Base-by-base conservation (phyloP, 2,888 invertebrate species). In the Thera britannica region DNA sequence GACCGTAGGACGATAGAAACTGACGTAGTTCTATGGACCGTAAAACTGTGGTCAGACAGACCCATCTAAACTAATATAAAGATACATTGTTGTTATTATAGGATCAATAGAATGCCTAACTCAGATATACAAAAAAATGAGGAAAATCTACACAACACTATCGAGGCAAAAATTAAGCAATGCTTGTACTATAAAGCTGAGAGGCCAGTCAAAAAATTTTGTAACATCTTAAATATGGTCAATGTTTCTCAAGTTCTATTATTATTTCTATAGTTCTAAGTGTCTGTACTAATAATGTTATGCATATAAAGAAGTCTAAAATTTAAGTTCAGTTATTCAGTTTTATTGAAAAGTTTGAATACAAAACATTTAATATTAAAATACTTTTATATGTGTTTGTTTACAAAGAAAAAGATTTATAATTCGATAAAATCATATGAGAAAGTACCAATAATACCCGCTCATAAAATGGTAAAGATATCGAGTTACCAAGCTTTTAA, bases 21-120 rank as follows among this genome's bases (percentile, higher is more conserved):
- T 81, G 85, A 86, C 85, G 77, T 83, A 72, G 78, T 75, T 76
- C 83, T 83, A 85, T 86, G 82, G 85, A 84, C 86, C 90, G 84
- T 89, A 86, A 86, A 90, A 89, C 88, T 82, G 79, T 79, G 72
- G 79, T 77, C 77, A 76, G 75, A 75, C 75, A 65, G 78, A 78
- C 66, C 65, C 65, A 54, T 69, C 68, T 68, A 70, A 68, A 71
- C 58, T 61, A 48, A 56, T 52, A 64, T 58, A 38, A 55, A 55
- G 12, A 9, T 12, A 44, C 6, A 35, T n/a, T 35, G 46, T 8
- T 52, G 12, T 34, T 23, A 44, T 23, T 36, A 38, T 12, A 54
- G 51, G 23, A 8, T 7, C 35, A 52, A 44, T 9, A 46, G 46
- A 46, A 62, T 34, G 63, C 51, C 23, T 23, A 23, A 23, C 23